Evolutionary conservation across 1,140 invertebrate species (phyloP).

Genomic region (Ridgeia piscesae): DNA sequence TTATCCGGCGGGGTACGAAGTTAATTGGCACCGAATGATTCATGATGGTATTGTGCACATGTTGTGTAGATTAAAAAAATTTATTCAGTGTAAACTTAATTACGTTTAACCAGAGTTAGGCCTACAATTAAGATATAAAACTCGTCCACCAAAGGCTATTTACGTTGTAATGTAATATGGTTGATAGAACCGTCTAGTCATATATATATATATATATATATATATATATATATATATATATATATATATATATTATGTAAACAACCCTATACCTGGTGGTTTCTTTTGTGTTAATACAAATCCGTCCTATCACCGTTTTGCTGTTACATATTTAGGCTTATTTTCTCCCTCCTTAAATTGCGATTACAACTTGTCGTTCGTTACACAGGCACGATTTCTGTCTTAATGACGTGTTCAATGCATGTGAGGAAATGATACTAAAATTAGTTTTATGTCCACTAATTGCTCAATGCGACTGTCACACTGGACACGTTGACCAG

Average conservation of each 20-base stretch:
- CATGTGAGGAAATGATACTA: neutral
- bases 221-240: neutral
- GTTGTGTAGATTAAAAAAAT: neutral
- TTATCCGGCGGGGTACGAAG: neutral
- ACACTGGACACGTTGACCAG: neutral
- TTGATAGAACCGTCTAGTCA: neutral
- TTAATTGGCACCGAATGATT: neutral
- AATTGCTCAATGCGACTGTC: neutral
- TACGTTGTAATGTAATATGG: too few species aligned
- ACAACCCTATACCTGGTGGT: neutral
- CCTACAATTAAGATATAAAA: neutral
- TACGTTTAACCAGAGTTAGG: neutral
- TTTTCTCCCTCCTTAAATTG: too few species aligned
- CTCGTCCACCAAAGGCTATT: too few species aligned
- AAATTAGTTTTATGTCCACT: neutral
- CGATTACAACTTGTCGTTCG: too few species aligned
- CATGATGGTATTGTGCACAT: neutral
- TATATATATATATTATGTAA: too few species aligned
- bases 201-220: neutral
- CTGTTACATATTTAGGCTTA: neutral
- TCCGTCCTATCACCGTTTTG: neutral
- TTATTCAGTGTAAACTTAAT: neutral
- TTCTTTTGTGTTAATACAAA: neutral
- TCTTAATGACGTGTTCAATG: neutral
- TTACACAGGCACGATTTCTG: too few species aligned